Evolutionary conservation across 1,140 invertebrate genomes (phyloP), one percentile per base, ranked within the genome.

Genomic region (Ceratina japonica): DNA sequence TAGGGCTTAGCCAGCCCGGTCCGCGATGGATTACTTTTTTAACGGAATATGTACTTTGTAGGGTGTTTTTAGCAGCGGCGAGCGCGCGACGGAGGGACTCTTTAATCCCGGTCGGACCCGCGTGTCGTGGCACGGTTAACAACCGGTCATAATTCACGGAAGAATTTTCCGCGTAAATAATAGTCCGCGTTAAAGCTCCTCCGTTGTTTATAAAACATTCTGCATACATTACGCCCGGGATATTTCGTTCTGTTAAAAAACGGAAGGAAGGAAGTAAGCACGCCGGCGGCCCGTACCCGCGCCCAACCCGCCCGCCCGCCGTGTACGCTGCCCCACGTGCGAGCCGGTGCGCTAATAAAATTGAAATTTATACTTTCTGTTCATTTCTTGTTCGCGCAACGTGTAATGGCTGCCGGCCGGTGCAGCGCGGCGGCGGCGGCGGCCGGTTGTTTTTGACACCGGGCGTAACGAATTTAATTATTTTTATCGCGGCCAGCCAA

Each of bases 181-280:
- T 63, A 72, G 31, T 61, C 75, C 75, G 16, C n/a, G 59, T 78
- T 72, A 71, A 72, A 78, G 51, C 59, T 63, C 59, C 75, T 44
- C 68, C 27, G 59, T 71, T 72, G 75, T 78, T 78, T 78, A 78
- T 78, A 49, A 78, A 78, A 78, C 59, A 78, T 72, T 72, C 59
- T 72, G 52, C 31, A 54, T 71, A 71, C 58, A 77, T 72, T 78
- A 78, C 68, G 24, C 3, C 18, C 66, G 3, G 16, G 58, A 56
- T 78, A 78, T 72, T 64, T 56, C 22, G 51, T 71, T 77, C 49
- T 18, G 12, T 37, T 61, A 54, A 62, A 37, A 64, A 71, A 20
- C 27, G 51, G 18, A 72, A 64, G 59, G 49, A 56, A 78, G 51
- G 18, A 72, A 64, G 59, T 27, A 56, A 78, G 27, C 22, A 7